Base-by-base conservation (phyloP, 2,113 vertebrate species). In the Herpailurus yagouaroundi region DNA sequence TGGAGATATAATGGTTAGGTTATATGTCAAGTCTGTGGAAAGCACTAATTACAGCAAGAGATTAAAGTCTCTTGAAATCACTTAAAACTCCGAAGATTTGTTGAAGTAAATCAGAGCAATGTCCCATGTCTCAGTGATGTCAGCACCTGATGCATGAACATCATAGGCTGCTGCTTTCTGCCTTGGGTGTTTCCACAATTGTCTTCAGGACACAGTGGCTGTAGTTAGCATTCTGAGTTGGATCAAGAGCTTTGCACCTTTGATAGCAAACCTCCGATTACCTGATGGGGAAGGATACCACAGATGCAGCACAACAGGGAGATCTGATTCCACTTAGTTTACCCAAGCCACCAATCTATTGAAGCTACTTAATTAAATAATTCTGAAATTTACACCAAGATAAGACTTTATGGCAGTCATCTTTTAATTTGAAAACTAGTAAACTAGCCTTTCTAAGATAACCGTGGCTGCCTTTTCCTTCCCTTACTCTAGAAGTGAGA, bases 301-400 rank as follows among this genome's bases (percentile, higher is more conserved):
- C 92, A 98, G 96, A 91, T 97, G 97, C 81, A 68, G 4, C 92
- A 77, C 89, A 98, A 97, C 95, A 98, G 97, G 52, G 33, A 97
- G 98, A 97, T 97, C 96, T 98, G 77, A 97, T 97, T 88, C 6
- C 66, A 68, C 84, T 97, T 98, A 94, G 96, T 98, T 98, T 98
- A 98, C 97, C 97, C 96, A 94, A 97, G 98, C 97, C 91, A 98
- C 98, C 98, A 97, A 97, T 96, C 96, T 98, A 94, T 97, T 97
- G 98, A 92, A 85, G 87, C 96, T 96, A 64, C 63, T 97, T 98
- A 91, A 89, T 97, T 97, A 96, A 97, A 50, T 80, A 97, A 85
- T 94, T 93, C 69, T 81, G 74, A 94, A 96, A 38, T 94, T 92
- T 25, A 57, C 29, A 45, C 7, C 55, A 83, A 94, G 64, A 94